Evolutionary conservation across 2,797 vertebrate species (phyloP), one percentile per base, ranked within the genome.

Genomic region (Epinephelus awoara): DNA sequence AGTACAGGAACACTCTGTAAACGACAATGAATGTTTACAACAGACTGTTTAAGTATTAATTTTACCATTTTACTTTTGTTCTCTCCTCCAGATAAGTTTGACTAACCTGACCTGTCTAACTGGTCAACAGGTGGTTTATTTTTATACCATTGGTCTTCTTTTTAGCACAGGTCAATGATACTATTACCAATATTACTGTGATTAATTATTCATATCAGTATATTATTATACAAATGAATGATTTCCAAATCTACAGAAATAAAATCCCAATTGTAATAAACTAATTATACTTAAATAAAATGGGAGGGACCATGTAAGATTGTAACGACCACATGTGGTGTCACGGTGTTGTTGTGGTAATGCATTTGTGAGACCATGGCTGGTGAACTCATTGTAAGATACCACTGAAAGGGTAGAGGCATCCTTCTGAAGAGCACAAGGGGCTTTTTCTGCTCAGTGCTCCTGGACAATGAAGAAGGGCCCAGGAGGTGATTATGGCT

Each of bases 401-500:
- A 14, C 17, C 17, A 14, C 29, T 75, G 65, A 75, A 51, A 67
- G 67, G 61, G 56, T 13, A 34, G 54, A 70, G 66, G 23, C 58
- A 29, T 78, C 59, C 72, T 66, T 62, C 18, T 55, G 57, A 62
- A 38, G 34, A 74, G 58, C 64, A 74, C 62, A 76, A 69, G 64
- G 42, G 34, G 69, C 58, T 70, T 67, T 67, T 82, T 82, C 83
- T 86, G 75, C 70, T 72, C 64, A 50, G 21, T 72, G 68, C 64
- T 50, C 62, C 50, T 38, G 49, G 72, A 85, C 75, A 88, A 86
- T 83, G 71, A 73, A 64, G 27, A 27, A 2, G 49, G 21, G 27
- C 73, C 50, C 64, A 62, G 66, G 72, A 82, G 63, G 76, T 77
- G 67, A 76, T 77, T 85, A 61, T 67, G 69, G 62, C 72, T 50